A percentile compares a stretch with the other conserved stretches of the same genome.
phyloP scores from a whole-genome alignment of 2,113 vertebrate genomes.

The Meleagris gallopavo region DNA sequence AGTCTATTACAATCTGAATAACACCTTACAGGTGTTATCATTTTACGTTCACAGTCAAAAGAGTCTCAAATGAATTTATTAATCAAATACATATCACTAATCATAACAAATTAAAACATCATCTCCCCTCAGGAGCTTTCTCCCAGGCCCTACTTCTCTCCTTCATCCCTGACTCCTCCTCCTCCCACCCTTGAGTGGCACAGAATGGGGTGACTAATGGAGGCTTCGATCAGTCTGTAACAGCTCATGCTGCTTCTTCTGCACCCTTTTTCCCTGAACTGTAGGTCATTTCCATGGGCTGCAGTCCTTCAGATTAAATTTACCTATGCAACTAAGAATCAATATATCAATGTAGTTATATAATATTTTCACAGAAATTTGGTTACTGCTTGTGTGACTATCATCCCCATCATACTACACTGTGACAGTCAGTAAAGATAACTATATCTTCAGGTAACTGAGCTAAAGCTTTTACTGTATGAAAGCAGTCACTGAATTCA shows the following conservation, averaged over 20 bases:
- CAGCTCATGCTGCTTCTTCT: not conserved
- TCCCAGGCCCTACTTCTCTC: not conserved
- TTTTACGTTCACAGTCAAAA: not conserved
- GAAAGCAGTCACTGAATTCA: not conserved
- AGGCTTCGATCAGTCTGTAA: no score
- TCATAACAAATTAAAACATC: not conserved
- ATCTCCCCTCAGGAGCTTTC: not conserved
- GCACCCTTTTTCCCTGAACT: no score
- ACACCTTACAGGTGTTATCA: not conserved
- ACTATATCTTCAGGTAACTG: not conserved
- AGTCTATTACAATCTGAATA: not conserved
- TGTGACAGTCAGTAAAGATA: not conserved
- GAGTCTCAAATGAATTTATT: not conserved
- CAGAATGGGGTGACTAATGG: not conserved
- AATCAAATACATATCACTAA: not conserved
- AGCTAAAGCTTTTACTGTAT: not conserved
- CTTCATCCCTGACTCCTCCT: not conserved
- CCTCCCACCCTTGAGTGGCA: fast-evolving
- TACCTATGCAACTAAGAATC: not conserved
- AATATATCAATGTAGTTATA: no score
- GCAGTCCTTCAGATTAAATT: not conserved
- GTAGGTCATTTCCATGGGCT: not conserved
- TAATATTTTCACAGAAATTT: no score
- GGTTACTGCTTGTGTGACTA: no score
- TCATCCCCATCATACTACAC: not conserved